Base-by-base conservation (phyloP, 2,113 vertebrate genomes). In the Microtus ochrogaster region DNA sequence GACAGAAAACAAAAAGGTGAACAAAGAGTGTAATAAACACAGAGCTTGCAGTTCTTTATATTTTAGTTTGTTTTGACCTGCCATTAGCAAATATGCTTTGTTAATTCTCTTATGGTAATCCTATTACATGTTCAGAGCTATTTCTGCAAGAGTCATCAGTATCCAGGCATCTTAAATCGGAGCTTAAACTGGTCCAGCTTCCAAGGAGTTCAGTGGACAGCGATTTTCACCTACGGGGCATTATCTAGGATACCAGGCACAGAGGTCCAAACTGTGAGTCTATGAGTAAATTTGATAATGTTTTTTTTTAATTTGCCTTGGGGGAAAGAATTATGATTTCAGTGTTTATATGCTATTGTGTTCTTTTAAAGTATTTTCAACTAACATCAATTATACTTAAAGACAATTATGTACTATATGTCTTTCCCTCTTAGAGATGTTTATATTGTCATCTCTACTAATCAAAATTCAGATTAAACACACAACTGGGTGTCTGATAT, bases 81-180 rank as follows among this genome's bases (percentile, higher is more conserved):
- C 49, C 95, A 96, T 98, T 98, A 98, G 98, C 97, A 98, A 98
- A 97, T 2, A 95, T 97, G 96, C 98, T 98, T 98, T 97, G 98
- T 98, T 99, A 99, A 99, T 99, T 99, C 99, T 98, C 98, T 98
- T 98, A 97, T 66, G 94, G 68, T 98, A 99, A 99, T 99, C 99
- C 99, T 99, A 99, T 99, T 99, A 99, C 96, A 97, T 98, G 96
- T 94, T 98, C 96, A 97, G 98, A 98, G 99, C 99, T 99, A 99
- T 99, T 99, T 99, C 98, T 99, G 99, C 98, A 98, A 98, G 96
- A 97, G 96, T 98, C 98, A 98, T 98, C 97, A 94, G 93, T 98
- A 98, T 98, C 96, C 87, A 98, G 88, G 94, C 97, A 92, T 97
- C 96, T 92, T 98, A 98, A 98, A 98, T 98, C 98, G 98, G 98